Percentiles rank a stretch among this genome's conserved stretches.
These are phyloP conservation scores for Eutrigla gurnardus DNA, from an alignment of 2,797 vertebrate genomes.

Conservation along the genomic window DNA sequence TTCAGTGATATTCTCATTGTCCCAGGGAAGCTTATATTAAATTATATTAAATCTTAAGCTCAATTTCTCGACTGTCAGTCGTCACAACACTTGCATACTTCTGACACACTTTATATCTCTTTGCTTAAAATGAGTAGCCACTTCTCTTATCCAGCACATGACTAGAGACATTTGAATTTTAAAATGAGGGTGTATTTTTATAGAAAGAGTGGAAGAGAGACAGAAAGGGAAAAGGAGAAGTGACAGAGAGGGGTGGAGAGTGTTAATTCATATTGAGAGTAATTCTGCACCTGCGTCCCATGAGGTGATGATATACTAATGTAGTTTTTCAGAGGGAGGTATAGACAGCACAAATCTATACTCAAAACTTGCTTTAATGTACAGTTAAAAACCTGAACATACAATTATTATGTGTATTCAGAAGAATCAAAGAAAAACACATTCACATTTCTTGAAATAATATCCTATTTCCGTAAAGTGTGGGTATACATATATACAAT, in stretches of 20 bases:
- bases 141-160: background rate
- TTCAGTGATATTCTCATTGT: conserved; percentile 28
- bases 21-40: background rate
- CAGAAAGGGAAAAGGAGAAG: background rate
- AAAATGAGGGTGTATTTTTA: conserved; percentile 19
- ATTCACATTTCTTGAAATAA: background rate
- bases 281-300: background rate
- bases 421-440: background rate
- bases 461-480: background rate
- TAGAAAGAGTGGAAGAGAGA: background rate
- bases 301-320: background rate
- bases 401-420: background rate
- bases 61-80: background rate
- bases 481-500: too few species aligned
- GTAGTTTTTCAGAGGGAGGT: background rate
- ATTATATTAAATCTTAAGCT: background rate
- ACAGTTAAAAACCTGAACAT: background rate
- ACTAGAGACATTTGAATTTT: conserved; percentile 27
- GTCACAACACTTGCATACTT: background rate
- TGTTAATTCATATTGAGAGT: background rate
- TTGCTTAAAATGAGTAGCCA: background rate
- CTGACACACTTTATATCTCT: background rate
- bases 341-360: background rate
- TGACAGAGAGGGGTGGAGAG: background rate
- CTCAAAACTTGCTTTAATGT: conserved; percentile 6